A percentile compares a stretch with the other conserved stretches of the same genome.
Evolutionary conservation across 2,113 vertebrate genomes (phyloP).

Genomic region (Phycodurus eques): DNA sequence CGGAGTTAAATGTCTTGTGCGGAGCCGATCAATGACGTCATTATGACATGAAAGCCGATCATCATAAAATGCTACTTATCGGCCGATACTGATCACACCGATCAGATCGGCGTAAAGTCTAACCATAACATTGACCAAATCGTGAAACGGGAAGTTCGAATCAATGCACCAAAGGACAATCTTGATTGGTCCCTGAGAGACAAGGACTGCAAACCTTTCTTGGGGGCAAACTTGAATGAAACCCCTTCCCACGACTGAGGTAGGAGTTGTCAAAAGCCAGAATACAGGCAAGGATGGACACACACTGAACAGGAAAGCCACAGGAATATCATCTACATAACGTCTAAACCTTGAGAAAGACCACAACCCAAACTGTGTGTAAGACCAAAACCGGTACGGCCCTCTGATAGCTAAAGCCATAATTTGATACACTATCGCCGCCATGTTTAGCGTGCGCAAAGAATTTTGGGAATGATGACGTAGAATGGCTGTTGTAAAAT

Average conservation of each 20-base stretch:
- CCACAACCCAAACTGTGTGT: slow-evolving; percentile 34
- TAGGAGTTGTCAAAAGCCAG: slow-evolving; percentile 54
- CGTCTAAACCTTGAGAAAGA: slow-evolving; percentile 54
- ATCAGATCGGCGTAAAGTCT: too few relatives aligned
- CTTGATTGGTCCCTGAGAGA: slow-evolving; percentile 69
- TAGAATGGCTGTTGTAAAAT: too few relatives aligned
- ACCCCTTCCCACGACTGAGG: slow-evolving; percentile 54
- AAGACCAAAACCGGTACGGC: not conserved
- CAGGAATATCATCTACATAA: slow-evolving; percentile 54
- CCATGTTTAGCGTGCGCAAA: too few relatives aligned
- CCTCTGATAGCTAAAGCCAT: not conserved
- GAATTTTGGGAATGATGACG: too few relatives aligned
- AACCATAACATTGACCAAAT: not conserved
- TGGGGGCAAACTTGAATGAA: slow-evolving; percentile 31
- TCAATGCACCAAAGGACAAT: slow-evolving; percentile 18
- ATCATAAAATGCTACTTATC: too few relatives aligned
- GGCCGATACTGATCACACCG: too few relatives aligned
- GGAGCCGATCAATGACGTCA: too few relatives aligned
- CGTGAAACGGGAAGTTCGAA: slow-evolving; percentile 7
- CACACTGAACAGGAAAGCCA: slow-evolving; percentile 58
- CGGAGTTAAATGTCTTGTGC: too few relatives aligned
- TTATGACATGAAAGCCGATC: too few relatives aligned
- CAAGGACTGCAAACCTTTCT: slow-evolving; percentile 41
- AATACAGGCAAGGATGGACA: slow-evolving; percentile 59
- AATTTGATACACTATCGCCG: too few relatives aligned